Percentiles rank a stretch among this genome's conserved stretches.
Evolutionary conservation across 1,140 invertebrate species (phyloP).

Genomic region (Lycorma delicatula): DNA sequence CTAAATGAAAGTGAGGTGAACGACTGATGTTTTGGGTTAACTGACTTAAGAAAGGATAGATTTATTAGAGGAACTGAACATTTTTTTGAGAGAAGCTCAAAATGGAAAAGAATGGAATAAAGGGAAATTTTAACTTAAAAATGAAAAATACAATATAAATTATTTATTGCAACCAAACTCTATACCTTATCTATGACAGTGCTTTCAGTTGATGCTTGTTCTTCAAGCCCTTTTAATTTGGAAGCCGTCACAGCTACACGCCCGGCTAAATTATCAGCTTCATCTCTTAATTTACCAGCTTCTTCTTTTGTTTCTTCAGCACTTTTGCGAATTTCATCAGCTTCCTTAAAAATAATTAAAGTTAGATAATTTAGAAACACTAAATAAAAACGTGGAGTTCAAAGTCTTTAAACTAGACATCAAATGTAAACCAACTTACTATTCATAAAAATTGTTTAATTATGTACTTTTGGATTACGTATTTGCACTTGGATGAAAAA

Average conservation of each 20-base stretch:
- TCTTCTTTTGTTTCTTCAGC: constrained; percentile 66
- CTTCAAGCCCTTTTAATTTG: constrained; percentile 59
- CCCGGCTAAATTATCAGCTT: constrained; percentile 62
- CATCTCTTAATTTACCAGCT: constrained; percentile 61
- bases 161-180: constrained; percentile 21
- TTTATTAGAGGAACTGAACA: not conserved
- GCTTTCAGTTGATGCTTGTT: constrained; percentile 63
- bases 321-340: constrained; percentile 63
- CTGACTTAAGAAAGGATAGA: not conserved
- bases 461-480: too few species aligned
- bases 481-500: too few species aligned
- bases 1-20: too few species aligned
- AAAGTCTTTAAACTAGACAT: not conserved
- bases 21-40: too few species aligned
- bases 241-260: constrained; percentile 61
- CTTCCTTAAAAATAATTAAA: constrained; percentile 44
- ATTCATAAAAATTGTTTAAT: too few species aligned
- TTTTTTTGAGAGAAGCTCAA: not conserved
- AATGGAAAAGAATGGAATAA: not conserved
- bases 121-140: constrained; percentile 3
- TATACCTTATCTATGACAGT: constrained; percentile 63
- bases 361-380: too few species aligned
- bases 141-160: constrained; percentile 8
- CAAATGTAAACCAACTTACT: not conserved
- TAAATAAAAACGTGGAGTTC: not conserved